These are phyloP conservation scores for Caenorhabditis uteleia DNA, from an alignment of 2,888 invertebrate species.

Conservation along the genomic window DNA sequence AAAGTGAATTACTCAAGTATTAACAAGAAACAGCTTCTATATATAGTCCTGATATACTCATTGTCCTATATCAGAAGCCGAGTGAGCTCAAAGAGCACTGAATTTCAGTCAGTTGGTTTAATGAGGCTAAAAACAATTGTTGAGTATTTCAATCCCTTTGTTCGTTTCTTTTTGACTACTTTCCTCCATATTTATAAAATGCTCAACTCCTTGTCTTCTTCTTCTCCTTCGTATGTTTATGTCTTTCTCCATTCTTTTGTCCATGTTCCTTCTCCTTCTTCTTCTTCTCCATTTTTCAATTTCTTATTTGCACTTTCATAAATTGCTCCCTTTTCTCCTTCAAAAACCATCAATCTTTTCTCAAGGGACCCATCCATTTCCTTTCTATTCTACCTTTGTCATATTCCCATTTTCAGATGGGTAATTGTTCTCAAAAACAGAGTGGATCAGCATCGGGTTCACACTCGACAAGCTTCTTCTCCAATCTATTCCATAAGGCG, in stretches of 20 bases:
- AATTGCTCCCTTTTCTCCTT: not conserved
- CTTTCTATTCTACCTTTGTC: not conserved
- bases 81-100: no score
- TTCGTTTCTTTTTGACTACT: no score
- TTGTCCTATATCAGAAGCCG: no score
- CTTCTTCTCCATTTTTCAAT: not conserved
- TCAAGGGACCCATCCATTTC: not conserved
- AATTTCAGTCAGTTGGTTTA: no score
- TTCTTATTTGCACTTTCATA: not conserved
- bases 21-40: no score
- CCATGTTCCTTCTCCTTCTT: not conserved
- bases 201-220: not conserved
- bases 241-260: not conserved
- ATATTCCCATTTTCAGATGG: conserved; percentile 22
- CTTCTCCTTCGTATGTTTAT: not conserved
- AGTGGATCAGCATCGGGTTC: conserved; percentile 38
- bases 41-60: no score
- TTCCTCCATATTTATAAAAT: no score
- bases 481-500: conserved; percentile 62
- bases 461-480: conserved; percentile 43
- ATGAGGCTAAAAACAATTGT: no score
- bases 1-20: no score
- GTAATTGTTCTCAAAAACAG: conserved; percentile 48
- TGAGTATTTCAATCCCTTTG: no score
- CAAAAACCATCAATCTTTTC: no score